These are phyloP conservation scores for Tiaroga cobitis DNA, from an alignment of 2,797 vertebrate species.

Conservation along the genomic window DNA sequence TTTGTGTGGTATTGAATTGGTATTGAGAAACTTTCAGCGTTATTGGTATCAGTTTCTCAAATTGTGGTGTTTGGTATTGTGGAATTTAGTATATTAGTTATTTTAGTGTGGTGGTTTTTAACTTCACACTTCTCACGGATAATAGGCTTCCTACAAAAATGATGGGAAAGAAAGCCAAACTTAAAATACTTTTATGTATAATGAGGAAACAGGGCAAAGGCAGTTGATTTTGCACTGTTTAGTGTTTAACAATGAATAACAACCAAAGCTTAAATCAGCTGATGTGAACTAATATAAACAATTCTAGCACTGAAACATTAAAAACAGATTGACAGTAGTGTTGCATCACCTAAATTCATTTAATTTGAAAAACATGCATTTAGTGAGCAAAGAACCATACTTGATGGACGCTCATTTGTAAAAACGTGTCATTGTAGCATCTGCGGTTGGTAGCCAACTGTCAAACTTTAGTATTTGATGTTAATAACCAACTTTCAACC, in stretches of 20 bases:
- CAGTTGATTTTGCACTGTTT: slow-evolving; percentile 13
- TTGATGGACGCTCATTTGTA: background rate
- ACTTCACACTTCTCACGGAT: background rate
- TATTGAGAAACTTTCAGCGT: background rate
- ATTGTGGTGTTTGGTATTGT: background rate
- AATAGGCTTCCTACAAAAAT: background rate
- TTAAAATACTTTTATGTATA: slow-evolving; percentile 20
- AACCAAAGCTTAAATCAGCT: slow-evolving; percentile 36
- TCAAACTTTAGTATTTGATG: background rate
- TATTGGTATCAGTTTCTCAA: background rate
- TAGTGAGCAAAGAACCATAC: background rate
- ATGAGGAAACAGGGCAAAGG: background rate
- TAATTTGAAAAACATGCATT: background rate
- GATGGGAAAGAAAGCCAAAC: background rate
- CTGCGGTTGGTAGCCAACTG: background rate
- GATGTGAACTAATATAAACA: background rate
- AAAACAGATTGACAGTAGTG: background rate
- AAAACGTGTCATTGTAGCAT: background rate
- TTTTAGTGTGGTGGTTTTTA: background rate
- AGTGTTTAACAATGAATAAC: slow-evolving; percentile 39
- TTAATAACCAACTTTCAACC: slow-evolving; percentile 9
- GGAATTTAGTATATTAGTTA: background rate
- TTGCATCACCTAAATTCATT: background rate
- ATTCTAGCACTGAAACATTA: background rate
- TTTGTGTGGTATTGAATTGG: background rate